Evolutionary conservation across 2,888 invertebrate species (phyloP).

Genomic region (Sipunculus nudus): DNA sequence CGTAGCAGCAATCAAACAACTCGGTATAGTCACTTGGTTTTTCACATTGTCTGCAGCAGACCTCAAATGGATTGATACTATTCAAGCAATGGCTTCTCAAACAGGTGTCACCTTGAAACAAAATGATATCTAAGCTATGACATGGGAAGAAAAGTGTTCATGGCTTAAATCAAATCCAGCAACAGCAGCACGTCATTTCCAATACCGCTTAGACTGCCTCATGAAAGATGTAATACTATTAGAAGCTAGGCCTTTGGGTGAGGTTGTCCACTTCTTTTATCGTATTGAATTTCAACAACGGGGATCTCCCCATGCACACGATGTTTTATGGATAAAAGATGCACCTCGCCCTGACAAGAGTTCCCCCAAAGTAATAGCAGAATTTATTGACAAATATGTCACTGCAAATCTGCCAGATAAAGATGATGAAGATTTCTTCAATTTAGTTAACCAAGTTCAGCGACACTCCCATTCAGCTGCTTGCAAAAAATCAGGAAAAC

Average conservation of each 20-base stretch:
- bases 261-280: background rate
- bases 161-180: constrained; percentile 42
- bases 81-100: constrained; percentile 32
- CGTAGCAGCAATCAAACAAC: constrained; percentile 42
- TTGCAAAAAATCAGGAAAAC: constrained; percentile 12
- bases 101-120: constrained; percentile 21
- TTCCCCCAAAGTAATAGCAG: background rate
- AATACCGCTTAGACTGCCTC: constrained; percentile 36
- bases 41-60: constrained; percentile 46
- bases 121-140: constrained; percentile 28
- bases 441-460: background rate
- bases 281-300: constrained; percentile 2
- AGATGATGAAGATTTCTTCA: background rate
- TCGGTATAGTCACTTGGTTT: constrained; percentile 44
- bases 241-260: background rate
- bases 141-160: constrained; percentile 36
- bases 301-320: constrained; percentile 3
- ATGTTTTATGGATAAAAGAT: background rate
- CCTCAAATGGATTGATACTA: constrained; percentile 41
- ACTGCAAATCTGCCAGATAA: background rate
- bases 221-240: constrained; percentile 34
- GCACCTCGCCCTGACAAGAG: background rate
- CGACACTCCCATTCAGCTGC: constrained; percentile 6
- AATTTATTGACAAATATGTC: constrained; percentile 10
- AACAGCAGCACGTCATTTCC: constrained; percentile 41